Evolutionary conservation across 2,888 invertebrate species (phyloP).

Genomic region (Agrochola litura): DNA sequence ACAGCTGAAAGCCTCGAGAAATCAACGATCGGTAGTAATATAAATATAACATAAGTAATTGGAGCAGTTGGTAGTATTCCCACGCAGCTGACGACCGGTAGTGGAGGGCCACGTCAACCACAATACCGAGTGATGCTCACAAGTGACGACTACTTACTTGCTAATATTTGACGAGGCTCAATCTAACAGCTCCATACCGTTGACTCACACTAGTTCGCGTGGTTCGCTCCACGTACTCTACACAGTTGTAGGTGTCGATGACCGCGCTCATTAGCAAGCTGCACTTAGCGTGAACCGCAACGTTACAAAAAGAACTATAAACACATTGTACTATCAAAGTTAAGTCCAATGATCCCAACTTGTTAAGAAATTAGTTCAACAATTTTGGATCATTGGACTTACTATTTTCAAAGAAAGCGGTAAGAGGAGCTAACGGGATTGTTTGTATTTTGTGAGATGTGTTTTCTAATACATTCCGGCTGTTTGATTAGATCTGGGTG

Average conservation of each 20-base stretch:
- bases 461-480: constrained; percentile 10
- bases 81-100: constrained; percentile 12
- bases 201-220: constrained; percentile 33
- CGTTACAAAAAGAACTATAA: constrained; percentile 16
- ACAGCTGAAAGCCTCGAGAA: not conserved
- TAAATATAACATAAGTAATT: not conserved
- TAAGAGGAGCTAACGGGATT: not conserved
- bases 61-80: constrained; percentile 13
- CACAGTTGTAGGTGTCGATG: constrained; percentile 49
- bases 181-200: not conserved
- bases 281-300: constrained; percentile 32
- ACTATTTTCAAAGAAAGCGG: constrained; percentile 4
- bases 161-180: not conserved
- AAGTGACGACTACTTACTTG: not conserved
- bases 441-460: not conserved
- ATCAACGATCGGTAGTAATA: not conserved
- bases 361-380: not conserved
- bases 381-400: not conserved
- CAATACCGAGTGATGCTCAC: not conserved
- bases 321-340: constrained; percentile 1
- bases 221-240: constrained; percentile 30
- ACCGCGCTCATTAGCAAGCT: constrained; percentile 55
- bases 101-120: constrained; percentile 26
- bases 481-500: not conserved
- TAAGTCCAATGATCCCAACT: constrained; percentile 5